Conservation (phyloP, 2,888 invertebrate species). For the Eubasilissa splendida region DNA sequence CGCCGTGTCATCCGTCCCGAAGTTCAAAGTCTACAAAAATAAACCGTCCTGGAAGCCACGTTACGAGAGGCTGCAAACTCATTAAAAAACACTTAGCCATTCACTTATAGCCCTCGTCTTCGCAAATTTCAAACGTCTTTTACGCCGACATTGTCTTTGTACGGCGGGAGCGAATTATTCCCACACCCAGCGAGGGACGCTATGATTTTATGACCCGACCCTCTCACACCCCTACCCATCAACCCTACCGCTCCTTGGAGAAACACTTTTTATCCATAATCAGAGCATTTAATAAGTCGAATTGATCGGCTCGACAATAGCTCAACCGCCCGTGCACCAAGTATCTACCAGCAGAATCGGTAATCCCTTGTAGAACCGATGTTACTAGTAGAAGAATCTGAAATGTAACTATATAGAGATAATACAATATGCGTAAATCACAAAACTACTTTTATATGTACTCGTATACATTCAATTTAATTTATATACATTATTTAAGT, state of each 20-base stretch:
- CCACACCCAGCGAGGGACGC: constrained; percentile 40
- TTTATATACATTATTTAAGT: too few relatives aligned
- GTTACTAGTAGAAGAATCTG: too few relatives aligned
- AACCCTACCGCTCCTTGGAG: not conserved
- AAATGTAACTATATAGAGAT: too few relatives aligned
- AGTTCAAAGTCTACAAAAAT: constrained; percentile 39
- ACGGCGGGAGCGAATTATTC: constrained; percentile 48
- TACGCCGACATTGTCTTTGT: constrained; percentile 47
- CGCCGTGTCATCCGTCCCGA: constrained; percentile 3
- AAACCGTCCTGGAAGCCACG: constrained; percentile 40
- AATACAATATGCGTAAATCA: too few relatives aligned
- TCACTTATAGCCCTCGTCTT: constrained; percentile 53
- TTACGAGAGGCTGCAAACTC: constrained; percentile 48
- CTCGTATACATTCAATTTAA: too few relatives aligned
- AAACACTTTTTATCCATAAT: constrained; percentile 40
- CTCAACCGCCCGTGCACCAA: not conserved
- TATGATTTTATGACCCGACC: constrained; percentile 40
- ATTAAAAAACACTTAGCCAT: constrained; percentile 57
- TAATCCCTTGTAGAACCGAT: too few relatives aligned
- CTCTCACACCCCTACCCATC: not conserved
- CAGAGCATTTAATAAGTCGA: constrained; percentile 39
- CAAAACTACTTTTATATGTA: too few relatives aligned
- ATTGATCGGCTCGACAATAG: constrained; percentile 32
- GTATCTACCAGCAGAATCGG: too few relatives aligned
- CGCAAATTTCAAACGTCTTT: constrained; percentile 54